phyloP scores from a whole-genome alignment of 1,140 invertebrate species.

The Cephus cinctus region DNA sequence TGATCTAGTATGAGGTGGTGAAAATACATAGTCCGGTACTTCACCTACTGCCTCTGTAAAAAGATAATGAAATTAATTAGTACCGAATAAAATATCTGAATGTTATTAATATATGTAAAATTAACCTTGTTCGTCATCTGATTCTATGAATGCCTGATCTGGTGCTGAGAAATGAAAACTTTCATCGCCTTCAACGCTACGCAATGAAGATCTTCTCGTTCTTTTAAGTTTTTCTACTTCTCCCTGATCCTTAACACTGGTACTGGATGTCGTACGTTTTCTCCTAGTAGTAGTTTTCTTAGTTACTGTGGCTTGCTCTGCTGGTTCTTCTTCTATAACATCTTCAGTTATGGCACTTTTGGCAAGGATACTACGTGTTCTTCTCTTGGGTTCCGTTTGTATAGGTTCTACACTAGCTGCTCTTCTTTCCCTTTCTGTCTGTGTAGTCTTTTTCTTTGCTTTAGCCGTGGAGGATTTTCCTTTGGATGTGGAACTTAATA shows the following conservation, averaged over 20 bases:
- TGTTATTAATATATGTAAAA: not conserved
- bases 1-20: conserved; percentile 35
- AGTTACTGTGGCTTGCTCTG: not conserved
- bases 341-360: conserved; percentile 21
- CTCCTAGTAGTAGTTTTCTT: conserved; percentile 14
- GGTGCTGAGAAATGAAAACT: conserved; percentile 35
- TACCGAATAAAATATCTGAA: conserved; percentile 2
- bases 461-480: conserved; percentile 1
- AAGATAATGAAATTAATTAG: not conserved
- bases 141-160: conserved; percentile 16
- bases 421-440: conserved; percentile 24
- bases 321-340: conserved; percentile 19
- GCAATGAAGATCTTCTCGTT: not conserved
- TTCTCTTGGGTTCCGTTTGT: not conserved
- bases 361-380: conserved; percentile 14
- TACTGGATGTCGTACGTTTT: conserved; percentile 23
- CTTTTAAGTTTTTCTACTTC: conserved; percentile 3
- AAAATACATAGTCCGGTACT: conserved; percentile 38
- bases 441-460: conserved; percentile 2
- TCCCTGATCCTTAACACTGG: not conserved
- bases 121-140: conserved; percentile 21
- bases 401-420: conserved; percentile 36
- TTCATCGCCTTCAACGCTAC: not conserved
- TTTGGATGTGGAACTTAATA: conserved; percentile 16
- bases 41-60: conserved; percentile 28